A percentile compares a stretch with the other conserved stretches of the same genome.
Evolutionary conservation across 2,113 vertebrate species (phyloP).

Genomic region (Actenoides lindsayi): DNA sequence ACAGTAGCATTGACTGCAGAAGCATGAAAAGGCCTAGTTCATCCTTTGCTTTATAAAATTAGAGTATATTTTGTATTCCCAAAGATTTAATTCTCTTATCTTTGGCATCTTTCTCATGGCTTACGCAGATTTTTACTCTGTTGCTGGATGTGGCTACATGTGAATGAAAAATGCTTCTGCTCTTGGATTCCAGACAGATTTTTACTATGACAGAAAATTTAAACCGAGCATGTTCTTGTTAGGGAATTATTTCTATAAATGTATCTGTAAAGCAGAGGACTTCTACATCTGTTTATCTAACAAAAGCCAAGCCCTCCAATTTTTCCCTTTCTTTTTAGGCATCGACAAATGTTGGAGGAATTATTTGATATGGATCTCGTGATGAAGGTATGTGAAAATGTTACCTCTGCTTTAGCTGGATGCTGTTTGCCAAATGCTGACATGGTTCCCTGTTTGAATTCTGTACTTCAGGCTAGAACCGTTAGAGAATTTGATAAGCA

Average conservation of each 20-base stretch:
- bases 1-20: not conserved
- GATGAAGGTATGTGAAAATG: slow-evolving; percentile 88
- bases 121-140: not conserved
- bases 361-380: slow-evolving; percentile 94
- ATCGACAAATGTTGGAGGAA: slow-evolving; percentile 91
- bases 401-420: slow-evolving; percentile 5
- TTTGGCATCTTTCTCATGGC: not conserved
- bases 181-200: not conserved
- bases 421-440: slow-evolving; percentile 17
- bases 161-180: not conserved
- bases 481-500: slow-evolving; percentile 95
- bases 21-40: not conserved
- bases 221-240: not conserved
- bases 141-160: not conserved
- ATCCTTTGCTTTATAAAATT: not conserved
- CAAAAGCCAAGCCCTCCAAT: not conserved
- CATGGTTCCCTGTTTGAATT: slow-evolving; percentile 36
- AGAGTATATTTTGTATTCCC: not conserved
- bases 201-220: not conserved
- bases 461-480: slow-evolving; percentile 87
- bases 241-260: not conserved
- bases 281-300: not conserved
- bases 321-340: slow-evolving; percentile 76
- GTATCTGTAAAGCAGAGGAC: not conserved
- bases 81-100: not conserved